phyloP scores from a whole-genome alignment of 1,140 invertebrate genomes.

The Telenomus remus region DNA sequence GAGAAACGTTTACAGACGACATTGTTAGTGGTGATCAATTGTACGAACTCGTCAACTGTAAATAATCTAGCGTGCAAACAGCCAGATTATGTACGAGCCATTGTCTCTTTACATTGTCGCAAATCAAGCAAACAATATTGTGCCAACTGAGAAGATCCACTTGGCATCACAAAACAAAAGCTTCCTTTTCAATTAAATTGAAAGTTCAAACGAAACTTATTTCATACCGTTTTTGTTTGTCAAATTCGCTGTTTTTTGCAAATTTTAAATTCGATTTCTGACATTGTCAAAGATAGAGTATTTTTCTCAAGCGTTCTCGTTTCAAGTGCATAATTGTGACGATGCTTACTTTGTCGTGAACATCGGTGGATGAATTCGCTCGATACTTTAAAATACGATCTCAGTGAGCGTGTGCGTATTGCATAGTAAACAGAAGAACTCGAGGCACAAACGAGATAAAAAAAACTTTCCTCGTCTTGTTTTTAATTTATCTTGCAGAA shows the following conservation, averaged over 20 bases:
- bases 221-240: too few species aligned
- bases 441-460: slow-evolving; percentile 22
- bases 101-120: slow-evolving; percentile 7
- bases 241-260: too few species aligned
- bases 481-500: too few species aligned
- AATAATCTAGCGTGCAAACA: slow-evolving; percentile 21
- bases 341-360: slow-evolving; percentile 7
- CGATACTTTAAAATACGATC: slow-evolving; percentile 27
- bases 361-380: slow-evolving; percentile 26
- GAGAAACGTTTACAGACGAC: neutral
- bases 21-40: slow-evolving; percentile 18
- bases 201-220: too few species aligned
- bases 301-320: neutral
- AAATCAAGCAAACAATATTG: slow-evolving; percentile 10
- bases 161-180: too few species aligned
- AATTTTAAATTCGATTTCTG: too few species aligned
- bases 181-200: too few species aligned
- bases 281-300: too few species aligned
- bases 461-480: too few species aligned
- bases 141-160: neutral
- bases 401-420: slow-evolving; percentile 23
- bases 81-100: slow-evolving; percentile 9
- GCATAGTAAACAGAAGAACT: slow-evolving; percentile 33
- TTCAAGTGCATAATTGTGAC: slow-evolving; percentile 19
- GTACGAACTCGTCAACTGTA: slow-evolving; percentile 16